phyloP scores from a whole-genome alignment of 2,113 vertebrate species.

The Taxidea taxus region DNA sequence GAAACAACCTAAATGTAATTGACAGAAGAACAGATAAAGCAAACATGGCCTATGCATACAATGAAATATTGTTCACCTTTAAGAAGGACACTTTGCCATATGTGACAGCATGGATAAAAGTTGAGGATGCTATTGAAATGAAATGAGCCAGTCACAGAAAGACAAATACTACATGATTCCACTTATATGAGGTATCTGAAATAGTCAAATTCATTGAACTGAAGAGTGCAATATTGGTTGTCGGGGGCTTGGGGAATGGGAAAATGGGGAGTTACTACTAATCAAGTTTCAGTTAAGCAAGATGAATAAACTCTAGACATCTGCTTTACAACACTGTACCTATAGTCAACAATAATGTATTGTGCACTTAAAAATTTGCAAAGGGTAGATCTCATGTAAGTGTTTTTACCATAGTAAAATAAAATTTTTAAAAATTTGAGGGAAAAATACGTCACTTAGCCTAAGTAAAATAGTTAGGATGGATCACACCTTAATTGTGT shows the following conservation, averaged over 20 bases:
- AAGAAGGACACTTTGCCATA: background rate
- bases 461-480: conserved; percentile 7
- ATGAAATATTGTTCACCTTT: background rate
- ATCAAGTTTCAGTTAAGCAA: background rate
- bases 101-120: background rate
- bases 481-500: conserved; percentile 2
- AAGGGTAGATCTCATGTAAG: background rate
- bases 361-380: background rate
- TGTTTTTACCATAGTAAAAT: background rate
- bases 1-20: background rate
- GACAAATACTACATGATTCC: background rate
- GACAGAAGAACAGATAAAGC: background rate
- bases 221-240: background rate
- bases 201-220: background rate
- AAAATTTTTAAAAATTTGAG: background rate
- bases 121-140: background rate
- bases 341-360: background rate
- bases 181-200: background rate
- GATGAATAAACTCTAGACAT: background rate
- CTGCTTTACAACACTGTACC: background rate
- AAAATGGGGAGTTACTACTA: background rate
- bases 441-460: background rate
- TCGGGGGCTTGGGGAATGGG: background rate
- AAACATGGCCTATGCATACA: background rate
- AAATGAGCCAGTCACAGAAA: background rate